Percentiles rank a stretch among this genome's conserved stretches.
phyloP scores from a whole-genome alignment of 1,140 invertebrate genomes.

The Wasmannia auropunctata region DNA sequence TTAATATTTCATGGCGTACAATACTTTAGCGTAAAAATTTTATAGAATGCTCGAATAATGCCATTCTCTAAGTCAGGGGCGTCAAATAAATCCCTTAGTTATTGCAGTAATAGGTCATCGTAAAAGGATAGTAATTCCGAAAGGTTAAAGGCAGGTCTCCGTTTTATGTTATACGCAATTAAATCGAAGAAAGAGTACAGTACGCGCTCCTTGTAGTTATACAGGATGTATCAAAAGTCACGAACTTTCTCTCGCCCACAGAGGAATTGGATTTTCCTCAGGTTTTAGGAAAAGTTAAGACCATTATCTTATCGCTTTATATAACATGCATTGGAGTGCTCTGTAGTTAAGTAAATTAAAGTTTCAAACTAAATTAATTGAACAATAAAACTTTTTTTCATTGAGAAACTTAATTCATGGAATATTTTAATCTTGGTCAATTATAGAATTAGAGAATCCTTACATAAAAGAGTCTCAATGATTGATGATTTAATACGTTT shows the following conservation, averaged over 20 bases:
- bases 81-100: constrained; percentile 16
- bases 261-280: neutral
- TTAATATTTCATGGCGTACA: neutral
- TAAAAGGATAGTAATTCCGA: constrained; percentile 22
- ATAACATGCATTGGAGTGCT: neutral
- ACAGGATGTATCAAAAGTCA: neutral
- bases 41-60: neutral
- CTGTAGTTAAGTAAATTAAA: neutral
- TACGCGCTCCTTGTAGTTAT: neutral
- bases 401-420: neutral
- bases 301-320: neutral
- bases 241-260: neutral
- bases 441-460: neutral
- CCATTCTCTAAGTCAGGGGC: neutral
- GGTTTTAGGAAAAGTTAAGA: neutral
- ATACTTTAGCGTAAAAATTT: neutral
- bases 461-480: neutral
- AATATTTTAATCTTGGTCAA: neutral
- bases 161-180: constrained; percentile 27
- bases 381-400: neutral
- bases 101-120: constrained; percentile 23
- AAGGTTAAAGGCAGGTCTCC: constrained; percentile 14
- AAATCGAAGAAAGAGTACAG: constrained; percentile 43
- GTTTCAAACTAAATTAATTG: neutral
- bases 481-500: neutral